Conservation (phyloP, 1,140 invertebrate species). For the honey bee (Apis mellifera) region Amel_HAv3.1 CM009938.2:7441501-7442000, state of each 20-base stretch:
- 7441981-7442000: too few species aligned
- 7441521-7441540: background rate
- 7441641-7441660: background rate
- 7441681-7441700: background rate
- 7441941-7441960: too few species aligned
- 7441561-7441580: conserved; percentile 21
- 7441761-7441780: background rate
- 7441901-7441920: too few species aligned
- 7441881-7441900: too few species aligned
- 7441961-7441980: too few species aligned
- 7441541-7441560: background rate
- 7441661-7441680: conserved; percentile 7
- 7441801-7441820: too few species aligned
- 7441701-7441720: background rate
- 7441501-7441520: background rate
- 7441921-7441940: too few species aligned
- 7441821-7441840: too few species aligned
- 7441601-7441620: conserved; percentile 15
- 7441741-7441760: background rate
- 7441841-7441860: too few species aligned
- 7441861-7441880: too few species aligned
- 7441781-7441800: too few species aligned
- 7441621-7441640: conserved; percentile 10
- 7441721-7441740: background rate
- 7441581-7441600: background rate